Base-by-base conservation (phyloP, 2,888 invertebrate genomes). In the Apamea anceps region DNA sequence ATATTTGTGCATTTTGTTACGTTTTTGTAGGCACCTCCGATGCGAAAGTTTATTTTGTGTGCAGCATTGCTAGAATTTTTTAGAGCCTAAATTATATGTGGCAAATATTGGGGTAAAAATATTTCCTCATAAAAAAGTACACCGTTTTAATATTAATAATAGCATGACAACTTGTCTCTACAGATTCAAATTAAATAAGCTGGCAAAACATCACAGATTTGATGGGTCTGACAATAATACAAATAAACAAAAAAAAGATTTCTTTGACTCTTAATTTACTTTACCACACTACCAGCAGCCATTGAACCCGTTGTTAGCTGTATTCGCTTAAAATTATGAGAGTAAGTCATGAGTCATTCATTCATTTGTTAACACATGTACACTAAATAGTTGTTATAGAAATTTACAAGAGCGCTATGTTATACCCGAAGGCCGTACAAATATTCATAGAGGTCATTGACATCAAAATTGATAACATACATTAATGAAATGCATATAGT, bases 11-110 rank as follows among this genome's bases (percentile, higher is more conserved):
- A 70, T 84, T 83, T 37, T 3, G 2, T 62, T 42, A 45, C 0
- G 45, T 54, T 57, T 54, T 45, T 32, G 10, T 32, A 62, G 51
- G 37, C 57, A 65, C 13, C 45, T 82, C n/a, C 18, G n/a, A 37
- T 82, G 63, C 13, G 25, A 21, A 51, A 45, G n/a, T 63, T 32
- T 42, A 79, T 51, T 62, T 78, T 81, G 18, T 13, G 15, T 37
- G 8, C 21, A 21, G 10, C 1, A 13, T 54, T 80, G 0, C 1
- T 18, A 25, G 18, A 18, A 15, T 13, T 21, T 25, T n/a, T 67
- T 28, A 2, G 10, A 10, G 4, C 21, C 18, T 8, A 8, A 7
- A 5, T 57, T n/a, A 2, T 48, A 5, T 15, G 15, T 15, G 48
- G 48, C 15, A 18, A 25, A 25, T 25, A 57, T 57, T 25, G 57